Base-by-base conservation (phyloP, 2,888 invertebrate species). In the Cryptocephalus primarius region DNA sequence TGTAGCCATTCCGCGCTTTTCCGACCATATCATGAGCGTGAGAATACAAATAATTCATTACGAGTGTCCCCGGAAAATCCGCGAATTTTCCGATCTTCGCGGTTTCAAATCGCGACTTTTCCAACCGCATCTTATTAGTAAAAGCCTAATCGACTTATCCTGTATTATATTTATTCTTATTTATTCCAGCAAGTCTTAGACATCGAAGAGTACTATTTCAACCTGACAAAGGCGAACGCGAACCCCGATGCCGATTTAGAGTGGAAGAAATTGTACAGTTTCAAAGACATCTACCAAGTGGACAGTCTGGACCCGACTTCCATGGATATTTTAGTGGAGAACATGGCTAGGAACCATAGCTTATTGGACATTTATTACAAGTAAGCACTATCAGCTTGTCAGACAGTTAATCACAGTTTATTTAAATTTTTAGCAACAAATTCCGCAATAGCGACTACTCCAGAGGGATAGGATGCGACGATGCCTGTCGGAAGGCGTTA, bases 221-320 rank as follows among this genome's bases (percentile, higher is more conserved):
- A 91, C 65, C 66, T 92, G 13, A 84, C 83, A 0, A 75, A 76
- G 60, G 86, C 89, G 0, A 88, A 88, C 50, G 55, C 70, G 36
- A 66, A 72, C n/a, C 85, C 88, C 0, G 69, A 12, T 36, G 11
- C 2, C n/a, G 11, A 36, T 11, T 13, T 40, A 13, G 13, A 71
- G 8, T 89, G 89, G 88, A 79, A 76, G 58, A 74, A 79, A 62
- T 77, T 86, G 11, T 90, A 89, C 62, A 76, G 80, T 11, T 83
- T 89, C 56, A 80, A 76, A 57, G 75, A 80, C 42, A 77, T 77
- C 9, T 89, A 82, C 59, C 74, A 72, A 10, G 63, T 85, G 12
- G 49, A 66, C 0, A 77, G 81, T 56, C 71, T 88, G 11, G 75
- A 78, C 10, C 77, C 84, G 0, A 60, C 65, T 1, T 80, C 83